Evolutionary conservation across 2,113 vertebrate species (phyloP), one percentile per base, ranked within the genome.

Genomic region (Neotragus moschatus): DNA sequence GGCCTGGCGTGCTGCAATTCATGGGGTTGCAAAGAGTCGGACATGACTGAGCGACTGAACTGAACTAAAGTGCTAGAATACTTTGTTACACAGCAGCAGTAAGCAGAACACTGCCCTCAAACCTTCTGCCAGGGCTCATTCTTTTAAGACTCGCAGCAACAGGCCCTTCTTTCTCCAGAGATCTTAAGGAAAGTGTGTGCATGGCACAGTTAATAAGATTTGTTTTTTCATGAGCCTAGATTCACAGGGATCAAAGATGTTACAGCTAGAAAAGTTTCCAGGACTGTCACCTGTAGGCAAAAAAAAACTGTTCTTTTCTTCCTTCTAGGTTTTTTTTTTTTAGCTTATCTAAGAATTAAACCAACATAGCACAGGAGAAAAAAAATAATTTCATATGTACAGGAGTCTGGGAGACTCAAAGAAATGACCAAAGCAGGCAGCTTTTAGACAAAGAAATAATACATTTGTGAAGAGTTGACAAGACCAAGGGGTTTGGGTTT

Each of bases 251-350:
- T 94, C 94, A 97, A 97, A 95, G 97, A 91, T 56, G 85, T 28
- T 79, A 45, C 94, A 97, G 82, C 92, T 97, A 96, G 97, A 91
- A 96, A 92, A 96, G 75, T 93, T 96, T 98, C 97, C 94, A 87
- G 96, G 90, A 77, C 88, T 82, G 36, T 79, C 61, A 51, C 58
- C 43, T 26, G 60, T 66, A n/a, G 47, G 47, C 19, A 81, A n/a
- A 47, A 81, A 81, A 81, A 81, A 51, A 23, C 30, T 80, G 30
- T 80, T 80, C 17, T 49, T 16, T 80, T 25, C 80, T 36, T 82
- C 49, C 49, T n/a, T 82, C 51, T 53, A 55, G 23, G 21, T 23
- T 36, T 19, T 53, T 53, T 23, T 79, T 47, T 28, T 79, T 47
- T 82, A n/a, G n/a, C 80, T 55, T 25, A 53, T 39, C 80, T 82